Evolutionary conservation across 2,797 vertebrate genomes (phyloP).

Genomic region (Varecia variegata): DNA sequence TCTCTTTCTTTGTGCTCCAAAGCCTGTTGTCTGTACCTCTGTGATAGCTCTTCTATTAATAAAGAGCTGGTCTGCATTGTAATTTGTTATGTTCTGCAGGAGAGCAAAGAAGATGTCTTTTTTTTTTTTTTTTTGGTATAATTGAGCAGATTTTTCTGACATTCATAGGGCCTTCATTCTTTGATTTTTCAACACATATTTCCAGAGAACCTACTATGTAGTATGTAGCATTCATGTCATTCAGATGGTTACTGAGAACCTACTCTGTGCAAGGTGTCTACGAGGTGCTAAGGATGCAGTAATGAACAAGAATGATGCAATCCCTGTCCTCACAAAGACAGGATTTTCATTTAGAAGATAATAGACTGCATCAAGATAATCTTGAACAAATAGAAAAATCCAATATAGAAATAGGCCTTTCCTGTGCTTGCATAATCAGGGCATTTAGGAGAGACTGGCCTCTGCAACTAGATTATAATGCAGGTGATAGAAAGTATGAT

Average conservation of each 20-base stretch:
- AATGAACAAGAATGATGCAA: background rate
- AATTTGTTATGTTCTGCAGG: background rate
- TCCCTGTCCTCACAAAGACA: background rate
- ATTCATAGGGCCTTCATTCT: background rate
- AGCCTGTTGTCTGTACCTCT: background rate
- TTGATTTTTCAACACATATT: background rate
- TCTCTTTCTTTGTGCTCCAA: background rate
- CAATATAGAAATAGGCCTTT: background rate
- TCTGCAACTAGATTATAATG: background rate
- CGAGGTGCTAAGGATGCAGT: background rate
- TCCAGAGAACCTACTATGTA: background rate
- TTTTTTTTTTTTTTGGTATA: background rate
- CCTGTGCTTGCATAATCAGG: background rate
- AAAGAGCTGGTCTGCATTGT: background rate
- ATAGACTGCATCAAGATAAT: background rate
- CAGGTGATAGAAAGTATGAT: background rate
- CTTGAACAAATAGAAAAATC: slow-evolving; percentile 4
- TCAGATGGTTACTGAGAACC: background rate
- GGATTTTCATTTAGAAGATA: slow-evolving; percentile 12
- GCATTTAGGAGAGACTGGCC: background rate
- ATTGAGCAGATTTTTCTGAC: background rate
- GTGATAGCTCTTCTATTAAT: background rate
- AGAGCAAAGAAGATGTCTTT: background rate
- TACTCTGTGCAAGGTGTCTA: background rate
- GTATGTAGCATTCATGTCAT: background rate